Base-by-base conservation (phyloP, 2,888 invertebrate species). In the Epsilonema sp. region DNA sequence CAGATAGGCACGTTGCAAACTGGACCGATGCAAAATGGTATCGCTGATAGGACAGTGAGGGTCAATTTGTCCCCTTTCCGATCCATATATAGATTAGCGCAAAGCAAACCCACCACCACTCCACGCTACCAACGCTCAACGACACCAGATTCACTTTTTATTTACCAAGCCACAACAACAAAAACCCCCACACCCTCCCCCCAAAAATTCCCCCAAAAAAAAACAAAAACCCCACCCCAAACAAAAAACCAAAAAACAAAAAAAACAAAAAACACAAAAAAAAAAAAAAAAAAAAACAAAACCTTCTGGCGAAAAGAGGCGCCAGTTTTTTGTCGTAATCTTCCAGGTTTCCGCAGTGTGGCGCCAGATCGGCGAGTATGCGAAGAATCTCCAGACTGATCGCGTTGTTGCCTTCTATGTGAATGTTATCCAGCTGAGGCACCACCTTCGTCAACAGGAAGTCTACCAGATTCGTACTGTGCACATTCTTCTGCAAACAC, bases 371-470 rank as follows among this genome's bases (percentile, higher is more conserved):
- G 24, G 89, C 85, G 62, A 89, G 76, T 52, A 83, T 75, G 67
- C 84, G 83, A 23, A 90, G 70, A 45, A 89, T 68, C 58, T 84
- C 82, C 50, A 86, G 68, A 60, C 82, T 78, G 37, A 75, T 74
- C 5, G 20, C 13, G 46, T 78, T 73, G 54, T 75, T 74, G 43
- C 75, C 75, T 52, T 75, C 71, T 2, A 13, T 26, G 22, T 2
- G 2, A 4, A 48, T 48, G 23, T 55, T 53, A 26, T 57, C 54
- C n/a, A 69, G 48, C 47, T 77, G 75, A 13, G 81, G 79, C 49
- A 90, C 67, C 26, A 89, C 78, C 72, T 85, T 76, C 49, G 80
- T 77, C 66, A 84, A 83, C 62, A 85, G 78, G 64, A 82, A 85
- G 37, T 75, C 74, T 2, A 86, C 76, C 66, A 85, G 87, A 58